These are phyloP conservation scores for Chlorops oryzae DNA, from an alignment of 1,140 invertebrate genomes.

Conservation along the genomic window DNA sequence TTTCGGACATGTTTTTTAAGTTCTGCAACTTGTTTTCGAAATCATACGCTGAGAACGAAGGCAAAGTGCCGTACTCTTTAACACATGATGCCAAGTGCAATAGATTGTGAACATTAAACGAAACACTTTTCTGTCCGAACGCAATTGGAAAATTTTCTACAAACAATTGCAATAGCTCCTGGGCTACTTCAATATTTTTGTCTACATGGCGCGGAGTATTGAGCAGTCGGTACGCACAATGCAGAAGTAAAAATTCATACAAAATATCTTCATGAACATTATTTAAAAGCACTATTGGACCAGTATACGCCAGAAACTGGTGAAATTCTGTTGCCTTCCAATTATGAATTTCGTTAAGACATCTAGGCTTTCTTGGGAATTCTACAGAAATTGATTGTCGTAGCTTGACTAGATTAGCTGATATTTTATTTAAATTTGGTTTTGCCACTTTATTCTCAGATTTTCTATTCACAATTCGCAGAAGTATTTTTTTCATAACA, in stretches of 20 bases:
- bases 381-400: no score
- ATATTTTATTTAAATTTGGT: no score
- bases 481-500: no score
- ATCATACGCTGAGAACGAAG: constrained; percentile 7
- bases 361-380: no score
- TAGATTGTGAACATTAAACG: no score
- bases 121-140: background rate
- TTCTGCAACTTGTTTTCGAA: constrained; percentile 11
- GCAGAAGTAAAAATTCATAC: constrained; percentile 4
- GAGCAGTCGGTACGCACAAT: constrained; percentile 5
- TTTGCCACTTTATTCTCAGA: no score
- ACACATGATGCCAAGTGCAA: no score
- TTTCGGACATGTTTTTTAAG: constrained; percentile 6
- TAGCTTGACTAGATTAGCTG: no score
- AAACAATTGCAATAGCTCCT: constrained; percentile 6
- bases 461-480: no score
- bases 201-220: background rate
- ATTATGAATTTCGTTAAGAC: background rate
- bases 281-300: background rate
- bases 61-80: background rate
- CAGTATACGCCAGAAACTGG: background rate
- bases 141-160: constrained; percentile 7
- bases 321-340: background rate
- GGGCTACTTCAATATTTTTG: background rate
- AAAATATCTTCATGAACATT: constrained; percentile 1